Evolutionary conservation across 2,113 vertebrate genomes (phyloP).

Genomic region (Centropus bengalensis): DNA sequence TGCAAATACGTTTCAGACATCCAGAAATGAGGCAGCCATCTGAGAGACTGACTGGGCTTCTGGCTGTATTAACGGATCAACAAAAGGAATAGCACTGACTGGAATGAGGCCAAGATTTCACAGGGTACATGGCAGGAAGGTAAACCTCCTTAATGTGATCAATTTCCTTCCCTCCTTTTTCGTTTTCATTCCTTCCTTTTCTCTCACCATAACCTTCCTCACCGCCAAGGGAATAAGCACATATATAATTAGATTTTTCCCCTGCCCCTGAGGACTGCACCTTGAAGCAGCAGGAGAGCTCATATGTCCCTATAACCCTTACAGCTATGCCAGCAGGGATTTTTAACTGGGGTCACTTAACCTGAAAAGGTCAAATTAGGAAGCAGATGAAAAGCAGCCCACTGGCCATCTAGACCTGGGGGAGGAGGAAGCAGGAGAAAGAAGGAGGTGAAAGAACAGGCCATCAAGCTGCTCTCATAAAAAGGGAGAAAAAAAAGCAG

Average conservation of each 20-base stretch:
- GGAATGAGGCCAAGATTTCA: conserved; percentile 6
- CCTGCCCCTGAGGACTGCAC: conserved; percentile 32
- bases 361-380: conserved; percentile 57
- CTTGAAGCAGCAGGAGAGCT: conserved; percentile 66
- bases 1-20: not conserved
- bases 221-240: conserved; percentile 27
- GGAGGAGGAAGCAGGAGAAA: conserved; percentile 28
- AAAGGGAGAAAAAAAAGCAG: not conserved
- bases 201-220: conserved; percentile 30
- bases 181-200: conserved; percentile 54
- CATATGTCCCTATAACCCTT: conserved; percentile 16
- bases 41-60: not conserved
- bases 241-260: conserved; percentile 55
- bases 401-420: conserved; percentile 28
- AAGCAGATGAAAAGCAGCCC: conserved; percentile 59
- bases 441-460: conserved; percentile 23
- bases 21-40: not conserved
- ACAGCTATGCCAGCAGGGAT: conserved; percentile 48
- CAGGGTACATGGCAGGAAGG: conserved; percentile 8
- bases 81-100: not conserved
- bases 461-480: conserved; percentile 38
- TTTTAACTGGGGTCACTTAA: conserved; percentile 61
- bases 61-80: not conserved
- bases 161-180: conserved; percentile 55
- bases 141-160: conserved; percentile 41